phyloP scores from a whole-genome alignment of 1,140 invertebrate species.

The Drosophila pruinosa region DNA sequence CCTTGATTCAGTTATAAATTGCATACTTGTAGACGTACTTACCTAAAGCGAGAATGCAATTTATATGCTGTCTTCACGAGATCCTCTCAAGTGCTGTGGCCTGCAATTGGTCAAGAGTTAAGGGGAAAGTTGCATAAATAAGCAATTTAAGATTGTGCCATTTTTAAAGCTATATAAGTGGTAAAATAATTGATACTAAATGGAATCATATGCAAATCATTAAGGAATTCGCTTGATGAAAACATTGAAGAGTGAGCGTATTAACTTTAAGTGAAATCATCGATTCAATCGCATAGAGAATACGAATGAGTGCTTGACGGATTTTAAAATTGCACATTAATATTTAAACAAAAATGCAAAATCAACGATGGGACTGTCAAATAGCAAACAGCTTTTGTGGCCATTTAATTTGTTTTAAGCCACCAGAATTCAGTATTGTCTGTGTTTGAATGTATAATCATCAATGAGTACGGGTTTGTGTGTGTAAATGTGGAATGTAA shows the following conservation, averaged over 20 bases:
- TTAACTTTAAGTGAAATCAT: slow-evolving; percentile 1
- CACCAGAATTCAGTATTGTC: slow-evolving; percentile 15
- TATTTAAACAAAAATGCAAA: slow-evolving; percentile 23
- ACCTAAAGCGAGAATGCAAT: slow-evolving; percentile 40
- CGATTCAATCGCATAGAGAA: neutral
- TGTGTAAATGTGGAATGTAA: neutral
- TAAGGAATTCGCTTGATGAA: too few species aligned
- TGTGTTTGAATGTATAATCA: slow-evolving; percentile 5
- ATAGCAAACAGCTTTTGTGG: slow-evolving; percentile 45
- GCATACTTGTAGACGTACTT: slow-evolving; percentile 14
- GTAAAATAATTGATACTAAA: too few species aligned
- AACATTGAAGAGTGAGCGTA: neutral
- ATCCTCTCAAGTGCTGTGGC: neutral
- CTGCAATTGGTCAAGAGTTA: slow-evolving; percentile 12
- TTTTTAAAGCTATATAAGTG: too few species aligned
- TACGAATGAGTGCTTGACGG: neutral
- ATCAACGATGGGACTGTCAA: slow-evolving; percentile 37
- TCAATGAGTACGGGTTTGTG: neutral
- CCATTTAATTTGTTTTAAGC: slow-evolving; percentile 48
- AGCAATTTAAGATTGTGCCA: too few species aligned
- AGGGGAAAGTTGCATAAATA: neutral
- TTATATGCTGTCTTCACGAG: slow-evolving; percentile 34
- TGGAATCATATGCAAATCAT: too few species aligned
- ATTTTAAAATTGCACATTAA: slow-evolving; percentile 19
- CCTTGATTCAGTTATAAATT: slow-evolving; percentile 34